These are phyloP conservation scores for Sandelia bainsii DNA, from an alignment of 2,797 vertebrate species.

Conservation along the genomic window DNA sequence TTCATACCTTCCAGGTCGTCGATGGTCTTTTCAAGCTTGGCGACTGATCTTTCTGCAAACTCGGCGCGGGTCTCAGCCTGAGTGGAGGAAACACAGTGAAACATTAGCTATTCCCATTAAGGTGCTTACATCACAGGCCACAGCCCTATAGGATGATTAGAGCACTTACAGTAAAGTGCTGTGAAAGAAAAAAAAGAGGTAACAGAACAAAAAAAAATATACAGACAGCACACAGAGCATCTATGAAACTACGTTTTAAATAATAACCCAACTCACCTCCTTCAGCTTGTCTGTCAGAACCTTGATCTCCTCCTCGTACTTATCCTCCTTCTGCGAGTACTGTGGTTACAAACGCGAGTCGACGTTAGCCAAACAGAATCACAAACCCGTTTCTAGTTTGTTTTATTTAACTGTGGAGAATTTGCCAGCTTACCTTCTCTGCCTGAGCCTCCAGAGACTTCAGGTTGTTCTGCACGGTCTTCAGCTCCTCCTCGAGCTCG, in stretches of 20 bases:
- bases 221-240: conserved; percentile 9
- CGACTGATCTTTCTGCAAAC: conserved; percentile 97
- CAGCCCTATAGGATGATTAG: neutral
- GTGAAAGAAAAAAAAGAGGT: neutral
- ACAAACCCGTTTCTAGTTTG: too few relatives aligned
- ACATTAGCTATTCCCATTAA: conserved; percentile 33
- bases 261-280: conserved; percentile 86
- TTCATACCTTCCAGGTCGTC: conserved; percentile 98
- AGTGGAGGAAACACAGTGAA: conserved; percentile 38
- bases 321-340: conserved; percentile 99
- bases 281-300: conserved; percentile 98
- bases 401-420: neutral
- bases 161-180: neutral
- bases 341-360: conserved; percentile 79
- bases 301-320: conserved; percentile 99
- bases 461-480: conserved; percentile 99
- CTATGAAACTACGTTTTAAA: neutral
- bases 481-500: conserved; percentile 99
- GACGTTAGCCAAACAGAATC: conserved; percentile 24
- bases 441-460: conserved; percentile 99
- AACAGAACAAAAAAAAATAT: neutral
- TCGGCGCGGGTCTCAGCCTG: conserved; percentile 99
- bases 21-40: conserved; percentile 99
- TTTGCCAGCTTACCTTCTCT: conserved; percentile 90
- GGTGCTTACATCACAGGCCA: conserved; percentile 24